Evolutionary conservation across 1,140 invertebrate species (phyloP).

Genomic region (Lasaia peninsularis): DNA sequence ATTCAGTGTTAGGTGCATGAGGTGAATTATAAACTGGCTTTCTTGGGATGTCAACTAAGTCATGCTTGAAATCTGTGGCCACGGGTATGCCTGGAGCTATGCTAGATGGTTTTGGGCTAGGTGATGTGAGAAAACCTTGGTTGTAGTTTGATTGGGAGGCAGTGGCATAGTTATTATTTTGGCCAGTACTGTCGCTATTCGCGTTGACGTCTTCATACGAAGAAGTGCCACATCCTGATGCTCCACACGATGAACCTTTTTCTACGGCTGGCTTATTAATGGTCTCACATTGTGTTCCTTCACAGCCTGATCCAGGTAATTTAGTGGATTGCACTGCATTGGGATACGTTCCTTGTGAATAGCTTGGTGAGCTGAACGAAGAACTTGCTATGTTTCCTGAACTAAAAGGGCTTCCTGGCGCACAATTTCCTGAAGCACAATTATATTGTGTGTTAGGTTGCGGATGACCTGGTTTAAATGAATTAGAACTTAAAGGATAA

Average conservation of each 20-base stretch:
- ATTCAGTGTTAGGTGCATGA: conserved; percentile 5
- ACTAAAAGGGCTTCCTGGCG: not conserved
- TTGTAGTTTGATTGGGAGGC: not conserved
- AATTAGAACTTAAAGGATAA: not conserved
- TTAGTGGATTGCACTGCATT: conserved; percentile 8
- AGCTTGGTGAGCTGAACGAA: conserved; percentile 13
- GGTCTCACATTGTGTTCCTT: conserved; percentile 25
- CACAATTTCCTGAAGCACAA: conserved; percentile 25
- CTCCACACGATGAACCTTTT: conserved; percentile 8
- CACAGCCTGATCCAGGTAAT: conserved; percentile 17
- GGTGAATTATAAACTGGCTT: not conserved
- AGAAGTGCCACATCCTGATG: conserved; percentile 2
- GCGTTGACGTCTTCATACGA: not conserved
- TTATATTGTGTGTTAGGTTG: not conserved
- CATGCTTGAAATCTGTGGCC: not conserved
- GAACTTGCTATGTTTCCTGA: conserved; percentile 5
- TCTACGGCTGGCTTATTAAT: conserved; percentile 13
- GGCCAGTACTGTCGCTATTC: not conserved
- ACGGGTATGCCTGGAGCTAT: no score
- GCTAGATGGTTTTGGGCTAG: not conserved
- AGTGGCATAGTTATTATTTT: not conserved
- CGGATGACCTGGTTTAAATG: not conserved
- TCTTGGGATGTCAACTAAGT: not conserved
- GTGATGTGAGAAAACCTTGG: not conserved
- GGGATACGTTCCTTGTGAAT: not conserved